These are phyloP conservation scores for Myiagra hebetior DNA, from an alignment of 2,113 vertebrate species.

Conservation along the genomic window DNA sequence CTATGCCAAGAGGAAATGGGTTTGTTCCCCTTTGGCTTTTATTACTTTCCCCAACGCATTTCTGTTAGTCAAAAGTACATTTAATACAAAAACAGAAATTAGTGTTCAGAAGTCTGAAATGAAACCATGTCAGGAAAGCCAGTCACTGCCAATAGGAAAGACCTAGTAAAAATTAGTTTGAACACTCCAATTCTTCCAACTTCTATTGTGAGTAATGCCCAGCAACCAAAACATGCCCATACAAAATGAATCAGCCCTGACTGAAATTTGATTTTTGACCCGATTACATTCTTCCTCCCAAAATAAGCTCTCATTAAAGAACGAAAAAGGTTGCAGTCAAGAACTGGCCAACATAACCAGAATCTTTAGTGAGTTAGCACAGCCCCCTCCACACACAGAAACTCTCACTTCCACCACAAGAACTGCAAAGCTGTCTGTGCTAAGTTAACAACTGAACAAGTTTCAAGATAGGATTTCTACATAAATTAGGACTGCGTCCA, in stretches of 20 bases:
- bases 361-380: not conserved
- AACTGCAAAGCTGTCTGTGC: not conserved
- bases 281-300: not conserved
- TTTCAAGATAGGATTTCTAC: not conserved
- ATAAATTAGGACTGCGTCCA: slow-evolving; percentile 6
- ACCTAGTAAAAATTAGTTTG: not conserved
- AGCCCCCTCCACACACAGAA: not conserved
- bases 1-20: not conserved
- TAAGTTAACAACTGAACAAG: not conserved
- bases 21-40: not conserved
- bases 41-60: not conserved
- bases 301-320: not conserved
- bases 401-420: not conserved
- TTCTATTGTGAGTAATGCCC: not conserved
- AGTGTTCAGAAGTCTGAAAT: not conserved
- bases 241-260: not conserved
- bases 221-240: not conserved
- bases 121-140: not conserved
- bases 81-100: not conserved
- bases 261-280: not conserved
- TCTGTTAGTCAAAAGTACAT: not conserved
- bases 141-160: not conserved
- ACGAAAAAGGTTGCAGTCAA: not conserved
- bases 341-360: not conserved
- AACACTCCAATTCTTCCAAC: not conserved